These are phyloP conservation scores for Apteryx owenii DNA, from an alignment of 2,113 vertebrate genomes.

Conservation along the genomic window DNA sequence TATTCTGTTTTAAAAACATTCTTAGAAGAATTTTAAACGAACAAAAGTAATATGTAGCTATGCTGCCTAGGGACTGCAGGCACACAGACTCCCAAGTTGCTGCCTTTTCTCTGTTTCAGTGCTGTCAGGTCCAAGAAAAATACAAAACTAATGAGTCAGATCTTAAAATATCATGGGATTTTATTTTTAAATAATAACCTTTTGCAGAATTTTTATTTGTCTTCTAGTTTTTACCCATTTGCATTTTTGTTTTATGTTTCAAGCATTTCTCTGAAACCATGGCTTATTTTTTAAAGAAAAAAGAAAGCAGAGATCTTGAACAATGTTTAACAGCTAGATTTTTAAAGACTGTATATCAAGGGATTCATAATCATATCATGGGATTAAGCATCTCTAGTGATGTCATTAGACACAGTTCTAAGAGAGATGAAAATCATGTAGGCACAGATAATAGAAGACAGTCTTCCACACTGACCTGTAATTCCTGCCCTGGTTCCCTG, in stretches of 20 bases:
- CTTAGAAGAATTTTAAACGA: not conserved
- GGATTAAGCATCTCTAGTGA: not conserved
- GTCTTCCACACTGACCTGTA: not conserved
- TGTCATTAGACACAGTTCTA: not conserved
- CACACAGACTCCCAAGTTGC: not conserved
- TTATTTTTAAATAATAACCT: not conserved
- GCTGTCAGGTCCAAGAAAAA: not conserved
- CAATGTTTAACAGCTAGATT: not conserved
- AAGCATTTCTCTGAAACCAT: not conserved
- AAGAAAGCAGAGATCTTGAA: not conserved
- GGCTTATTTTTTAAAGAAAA: not conserved
- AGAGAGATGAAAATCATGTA: not conserved
- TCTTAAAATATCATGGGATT: not conserved
- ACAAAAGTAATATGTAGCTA: not conserved
- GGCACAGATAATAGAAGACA: not conserved
- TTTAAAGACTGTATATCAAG: not conserved
- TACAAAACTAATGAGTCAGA: not conserved
- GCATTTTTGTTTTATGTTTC: not conserved
- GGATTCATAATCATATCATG: not conserved
- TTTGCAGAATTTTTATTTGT: not conserved
- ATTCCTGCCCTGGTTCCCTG: not conserved
- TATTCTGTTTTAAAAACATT: not conserved
- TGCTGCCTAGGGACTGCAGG: not conserved
- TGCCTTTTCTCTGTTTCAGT: not conserved
- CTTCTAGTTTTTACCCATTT: not conserved